Percentiles rank a stretch among this genome's conserved stretches.
Conservation (phyloP, 2,113 vertebrate species). For the Thunnus thynnus region DNA sequence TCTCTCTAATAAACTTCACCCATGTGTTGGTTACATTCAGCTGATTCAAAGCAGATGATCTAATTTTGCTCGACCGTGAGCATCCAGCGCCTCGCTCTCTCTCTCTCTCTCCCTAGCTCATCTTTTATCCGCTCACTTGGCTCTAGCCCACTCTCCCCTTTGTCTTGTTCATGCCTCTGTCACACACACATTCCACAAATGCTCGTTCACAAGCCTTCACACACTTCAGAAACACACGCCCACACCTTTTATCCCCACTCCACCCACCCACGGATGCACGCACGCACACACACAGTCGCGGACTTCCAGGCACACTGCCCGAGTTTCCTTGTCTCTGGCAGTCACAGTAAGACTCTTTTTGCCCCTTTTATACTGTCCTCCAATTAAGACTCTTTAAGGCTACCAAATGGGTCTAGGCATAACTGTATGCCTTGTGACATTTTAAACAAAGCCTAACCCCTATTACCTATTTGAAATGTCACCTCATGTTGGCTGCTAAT, state of each 20-base stretch:
- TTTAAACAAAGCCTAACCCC: conserved; percentile 45
- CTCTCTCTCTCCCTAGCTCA: conserved; percentile 24
- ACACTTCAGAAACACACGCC: conserved; percentile 19
- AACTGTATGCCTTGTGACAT: conserved; percentile 29
- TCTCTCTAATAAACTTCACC: conserved; percentile 31
- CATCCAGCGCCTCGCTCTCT: conserved; percentile 30
- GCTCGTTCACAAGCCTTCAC: conserved; percentile 35
- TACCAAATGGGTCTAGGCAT: conserved; percentile 21
- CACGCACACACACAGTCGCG: conserved; percentile 10
- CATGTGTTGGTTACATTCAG: conserved; percentile 27
- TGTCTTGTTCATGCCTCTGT: conserved; percentile 43
- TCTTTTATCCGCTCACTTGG: conserved; percentile 63
- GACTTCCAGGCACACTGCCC: conserved; percentile 74
- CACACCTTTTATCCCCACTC: neutral
- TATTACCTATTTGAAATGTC: conserved; percentile 46
- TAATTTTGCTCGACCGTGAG: conserved; percentile 38
- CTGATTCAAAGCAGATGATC: conserved; percentile 59
- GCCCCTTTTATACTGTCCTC: conserved; percentile 31
- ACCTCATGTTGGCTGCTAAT: conserved; percentile 34
- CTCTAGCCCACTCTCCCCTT: conserved; percentile 55
- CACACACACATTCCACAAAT: conserved; percentile 62
- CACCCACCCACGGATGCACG: conserved; percentile 23
- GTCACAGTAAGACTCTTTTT: conserved; percentile 20
- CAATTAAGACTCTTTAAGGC: conserved; percentile 49
- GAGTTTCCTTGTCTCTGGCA: conserved; percentile 64